Evolutionary conservation across 37 sponge, comb jelly and placozoan genomes (phyloP).

Genomic region (Corticium candelabrum): DNA sequence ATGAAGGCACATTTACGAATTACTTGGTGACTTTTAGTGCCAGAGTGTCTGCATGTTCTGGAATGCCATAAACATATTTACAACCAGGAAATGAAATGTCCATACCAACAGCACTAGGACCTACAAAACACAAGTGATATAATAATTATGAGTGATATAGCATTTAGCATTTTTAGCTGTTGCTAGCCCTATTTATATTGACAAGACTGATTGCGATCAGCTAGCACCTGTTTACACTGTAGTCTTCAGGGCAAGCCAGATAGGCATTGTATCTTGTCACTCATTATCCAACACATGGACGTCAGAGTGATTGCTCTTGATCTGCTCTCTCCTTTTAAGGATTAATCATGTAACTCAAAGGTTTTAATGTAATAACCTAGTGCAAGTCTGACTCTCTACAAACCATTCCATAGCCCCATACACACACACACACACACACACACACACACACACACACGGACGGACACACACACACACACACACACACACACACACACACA

Average conservation of each 20-base stretch:
- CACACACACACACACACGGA: conserved; percentile 2
- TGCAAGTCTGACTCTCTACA: too few species aligned
- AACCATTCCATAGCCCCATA: too few species aligned
- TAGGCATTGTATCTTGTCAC: too few species aligned
- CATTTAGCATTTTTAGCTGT: background rate
- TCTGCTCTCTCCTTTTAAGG: too few species aligned
- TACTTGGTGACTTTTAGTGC: conserved; percentile 76
- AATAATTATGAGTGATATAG: background rate
- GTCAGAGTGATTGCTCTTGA: background rate
- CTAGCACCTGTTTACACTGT: too few species aligned
- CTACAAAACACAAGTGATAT: conserved; percentile 22
- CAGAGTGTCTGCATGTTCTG: conserved; percentile 94
- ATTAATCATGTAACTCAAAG: too few species aligned
- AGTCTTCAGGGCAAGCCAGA: too few species aligned
- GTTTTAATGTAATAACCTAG: too few species aligned
- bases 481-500: background rate
- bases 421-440: background rate
- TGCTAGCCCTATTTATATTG: too few species aligned
- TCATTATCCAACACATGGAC: too few species aligned
- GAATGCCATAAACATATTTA: conserved; percentile 91
- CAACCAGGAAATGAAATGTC: conserved; percentile 94
- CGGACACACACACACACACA: background rate
- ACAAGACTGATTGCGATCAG: too few species aligned
- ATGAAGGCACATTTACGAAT: background rate
- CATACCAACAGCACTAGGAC: conserved; percentile 85